phyloP scores from a whole-genome alignment of 1,140 invertebrate species.

The Sarcophaga bullata region DNA sequence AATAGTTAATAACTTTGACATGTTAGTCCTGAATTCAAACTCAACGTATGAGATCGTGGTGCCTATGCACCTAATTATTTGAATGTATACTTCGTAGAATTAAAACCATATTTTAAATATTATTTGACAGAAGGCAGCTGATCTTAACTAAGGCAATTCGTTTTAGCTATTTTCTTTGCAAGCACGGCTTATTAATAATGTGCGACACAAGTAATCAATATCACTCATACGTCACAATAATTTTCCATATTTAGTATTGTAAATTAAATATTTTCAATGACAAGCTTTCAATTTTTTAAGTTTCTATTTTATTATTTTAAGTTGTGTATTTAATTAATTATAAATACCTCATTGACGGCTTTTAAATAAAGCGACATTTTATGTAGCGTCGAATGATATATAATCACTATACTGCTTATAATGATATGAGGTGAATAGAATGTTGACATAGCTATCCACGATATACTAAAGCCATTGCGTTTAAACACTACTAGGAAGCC shows the following conservation, averaged over 20 bases:
- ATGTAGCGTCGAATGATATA: conserved; percentile 47
- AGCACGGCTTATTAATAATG: neutral
- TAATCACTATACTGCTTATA: conserved; percentile 48
- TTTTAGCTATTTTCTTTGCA: too few relatives aligned
- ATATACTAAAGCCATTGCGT: neutral
- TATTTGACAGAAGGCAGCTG: too few relatives aligned
- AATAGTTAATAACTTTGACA: too few relatives aligned
- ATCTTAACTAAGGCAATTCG: too few relatives aligned
- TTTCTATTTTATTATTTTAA: too few relatives aligned
- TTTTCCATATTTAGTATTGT: neutral
- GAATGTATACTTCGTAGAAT: too few relatives aligned
- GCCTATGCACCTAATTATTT: too few relatives aligned
- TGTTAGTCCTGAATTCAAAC: too few relatives aligned
- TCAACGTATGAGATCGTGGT: too few relatives aligned
- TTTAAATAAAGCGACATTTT: conserved; percentile 52
- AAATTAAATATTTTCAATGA: neutral
- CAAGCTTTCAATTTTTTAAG: neutral
- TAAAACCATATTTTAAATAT: too few relatives aligned
- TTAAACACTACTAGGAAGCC: neutral
- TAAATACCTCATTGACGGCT: conserved; percentile 53
- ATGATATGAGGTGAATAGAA: conserved; percentile 51
- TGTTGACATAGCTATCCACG: neutral
- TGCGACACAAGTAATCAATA: neutral
- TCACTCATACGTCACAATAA: neutral
- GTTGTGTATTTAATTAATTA: neutral